Evolutionary conservation across 2,888 invertebrate genomes (phyloP), one percentile per base, ranked within the genome.

Genomic region (Sicus ferrugineus): DNA sequence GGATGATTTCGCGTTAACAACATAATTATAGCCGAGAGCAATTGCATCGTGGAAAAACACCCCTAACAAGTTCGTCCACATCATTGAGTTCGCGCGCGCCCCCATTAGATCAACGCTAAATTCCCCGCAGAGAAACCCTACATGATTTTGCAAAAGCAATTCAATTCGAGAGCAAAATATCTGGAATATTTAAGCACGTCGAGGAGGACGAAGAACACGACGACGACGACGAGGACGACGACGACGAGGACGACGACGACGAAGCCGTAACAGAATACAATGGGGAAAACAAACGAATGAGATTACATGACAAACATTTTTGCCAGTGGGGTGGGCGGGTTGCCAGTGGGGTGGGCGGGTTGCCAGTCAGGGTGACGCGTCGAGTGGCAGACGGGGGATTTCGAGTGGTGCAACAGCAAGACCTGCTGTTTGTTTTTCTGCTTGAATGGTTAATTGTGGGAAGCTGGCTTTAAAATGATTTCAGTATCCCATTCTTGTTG

Each of bases 1-100:
- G 72, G 78, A 78, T 77, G 79, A 81, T 77, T 79, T 80, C 81
- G 82, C 81, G 82, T 81, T 80, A 81, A 82, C 81, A 81, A 81
- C 78, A 77, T 81, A 81, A 81, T 82, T 82, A 81, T 81, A 80
- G 79, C 81, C 80, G 73, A 73, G 74, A 79, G 80, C 71, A 73
- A 75, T 76, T 73, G 72, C 75, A 77, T 9, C 11, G 23, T 5
- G 11, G 11, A 14, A 42, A 42, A 42, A 42, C 42, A 14, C n/a
- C 42, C 42, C 42, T 42, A 16, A 42, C 9, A 42, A 9, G 16
- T 77, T 75, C 74, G 74, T 74, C 46, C 72, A 71, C 73, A 73
- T 69, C 71, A n/a, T 23, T 52, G 16, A 14, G 2, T 19, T 48
- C n/a, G n/a, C 48, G 7, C 14, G 42, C 14, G n/a, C 42, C 42